Base-by-base conservation (phyloP, 2,888 invertebrate genomes). In the Melanchra persicariae region DNA sequence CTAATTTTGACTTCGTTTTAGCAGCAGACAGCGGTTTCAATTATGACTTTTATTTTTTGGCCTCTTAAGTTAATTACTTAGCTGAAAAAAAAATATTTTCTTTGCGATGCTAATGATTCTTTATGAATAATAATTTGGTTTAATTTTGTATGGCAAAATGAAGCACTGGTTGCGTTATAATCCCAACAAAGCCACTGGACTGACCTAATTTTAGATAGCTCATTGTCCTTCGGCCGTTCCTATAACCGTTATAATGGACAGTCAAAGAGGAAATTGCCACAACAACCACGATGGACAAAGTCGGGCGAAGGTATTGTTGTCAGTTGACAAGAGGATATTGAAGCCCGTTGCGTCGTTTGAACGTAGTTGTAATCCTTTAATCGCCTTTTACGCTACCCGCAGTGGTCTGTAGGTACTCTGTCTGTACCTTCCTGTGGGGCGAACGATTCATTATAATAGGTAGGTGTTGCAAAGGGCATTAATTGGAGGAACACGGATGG, bases 191-290 rank as follows among this genome's bases (percentile, higher is more conserved):
- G 45, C 37, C 19, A 62, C 2, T 15, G 30, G 19, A 26, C 43
- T 6, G 22, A 63, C n/a, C 64, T 49, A n/a, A 57, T 71, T 71
- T 63, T 24, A 34, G 15, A 19, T 34, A 22, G 2, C 26, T 15
- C 15, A 51, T 51, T 51, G 49, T 51, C 24, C 24, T 15, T 10
- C 49, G 49, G 22, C 49, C 22, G 22, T 51, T 51, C 22, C 49
- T 24, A 51, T 51, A 51, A 24, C 49, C 24, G 24, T 12, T 12
- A 51, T 51, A 51, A 51, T 24, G 24, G 49, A 15, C 22, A 24
- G 15, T 51, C 24, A 51, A 22, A 15, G 22, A 24, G 24, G 49
- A 24, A 51, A 51, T 51, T 51, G 49, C 2, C 15, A 24, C 24
- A 51, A 51, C 15, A 51, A 51, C 49, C 49, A 6, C 49, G 24